Percentiles rank a stretch among this genome's conserved stretches.
Evolutionary conservation across 2,797 vertebrate genomes (phyloP).

Genomic region (Lacerta agilis): DNA sequence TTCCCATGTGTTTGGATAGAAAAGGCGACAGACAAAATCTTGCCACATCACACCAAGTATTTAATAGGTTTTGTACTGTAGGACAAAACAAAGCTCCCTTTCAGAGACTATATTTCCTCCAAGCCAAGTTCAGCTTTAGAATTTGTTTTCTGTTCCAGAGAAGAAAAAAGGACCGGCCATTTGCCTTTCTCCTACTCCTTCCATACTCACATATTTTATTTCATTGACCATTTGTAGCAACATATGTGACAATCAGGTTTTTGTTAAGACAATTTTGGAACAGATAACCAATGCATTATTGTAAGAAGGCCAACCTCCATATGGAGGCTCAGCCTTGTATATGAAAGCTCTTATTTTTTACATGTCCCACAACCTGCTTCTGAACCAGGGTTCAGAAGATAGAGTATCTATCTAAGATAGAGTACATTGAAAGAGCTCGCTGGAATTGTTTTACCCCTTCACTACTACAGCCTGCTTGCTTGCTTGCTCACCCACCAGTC

Average conservation of each 20-base stretch:
- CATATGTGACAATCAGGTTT: neutral
- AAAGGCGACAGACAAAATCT: neutral
- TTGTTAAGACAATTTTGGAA: neutral
- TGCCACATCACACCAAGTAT: neutral
- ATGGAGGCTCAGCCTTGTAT: neutral
- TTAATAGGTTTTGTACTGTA: neutral
- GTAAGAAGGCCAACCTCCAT: neutral
- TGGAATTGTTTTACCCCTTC: no score
- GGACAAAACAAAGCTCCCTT: constrained; percentile 8
- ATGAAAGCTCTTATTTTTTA: neutral
- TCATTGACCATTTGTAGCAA: neutral
- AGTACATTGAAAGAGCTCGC: no score
- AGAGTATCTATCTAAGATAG: no score
- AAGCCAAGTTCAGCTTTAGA: neutral
- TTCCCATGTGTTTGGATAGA: neutral
- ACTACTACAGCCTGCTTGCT: no score
- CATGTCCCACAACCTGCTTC: neutral
- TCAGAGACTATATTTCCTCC: neutral
- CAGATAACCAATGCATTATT: neutral
- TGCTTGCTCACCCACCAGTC: no score
- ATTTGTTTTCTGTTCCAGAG: neutral
- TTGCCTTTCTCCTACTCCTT: neutral
- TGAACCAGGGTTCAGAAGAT: neutral
- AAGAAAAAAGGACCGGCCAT: neutral
- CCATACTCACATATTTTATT: neutral